Conservation (phyloP, 2,888 invertebrate species). For the Cordilura impudica region DNA sequence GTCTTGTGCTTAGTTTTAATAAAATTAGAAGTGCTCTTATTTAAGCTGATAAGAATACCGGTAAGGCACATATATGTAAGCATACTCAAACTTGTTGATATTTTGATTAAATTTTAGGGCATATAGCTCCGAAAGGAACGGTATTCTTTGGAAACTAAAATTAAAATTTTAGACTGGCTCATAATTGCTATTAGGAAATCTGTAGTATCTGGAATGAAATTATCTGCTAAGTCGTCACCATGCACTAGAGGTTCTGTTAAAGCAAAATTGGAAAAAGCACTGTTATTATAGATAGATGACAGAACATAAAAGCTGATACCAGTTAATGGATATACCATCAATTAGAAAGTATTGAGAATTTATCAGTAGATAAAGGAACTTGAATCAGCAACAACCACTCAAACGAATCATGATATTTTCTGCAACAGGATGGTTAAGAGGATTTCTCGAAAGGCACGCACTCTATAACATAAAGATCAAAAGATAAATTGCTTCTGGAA, state of each 20-base stretch:
- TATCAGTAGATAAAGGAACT: constrained; percentile 52
- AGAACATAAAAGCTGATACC: constrained; percentile 58
- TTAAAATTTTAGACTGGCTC: constrained; percentile 32
- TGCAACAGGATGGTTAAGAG: constrained; percentile 63
- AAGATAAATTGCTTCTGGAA: constrained; percentile 63
- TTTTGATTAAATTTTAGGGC: too few species aligned
- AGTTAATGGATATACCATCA: constrained; percentile 60
- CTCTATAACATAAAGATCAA: constrained; percentile 65
- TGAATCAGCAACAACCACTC: constrained; percentile 11
- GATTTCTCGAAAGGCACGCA: constrained; percentile 63
- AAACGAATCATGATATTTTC: constrained; percentile 25
- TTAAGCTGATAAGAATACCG: too few species aligned
- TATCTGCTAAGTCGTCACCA: constrained; percentile 41
- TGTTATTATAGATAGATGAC: constrained; percentile 53
- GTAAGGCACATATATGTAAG: too few species aligned
- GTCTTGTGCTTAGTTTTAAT: too few species aligned
- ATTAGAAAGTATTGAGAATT: constrained; percentile 57
- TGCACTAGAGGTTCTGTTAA: constrained; percentile 37
- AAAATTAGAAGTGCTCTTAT: too few species aligned
- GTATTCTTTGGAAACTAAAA: constrained; percentile 18
- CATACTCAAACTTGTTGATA: too few species aligned
- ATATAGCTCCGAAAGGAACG: too few species aligned
- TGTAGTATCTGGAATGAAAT: constrained; percentile 44
- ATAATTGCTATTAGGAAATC: constrained; percentile 35
- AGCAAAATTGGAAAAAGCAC: constrained; percentile 56